Evolutionary conservation across 1,140 invertebrate genomes (phyloP).

Genomic region (Leptoteleia sp.): DNA sequence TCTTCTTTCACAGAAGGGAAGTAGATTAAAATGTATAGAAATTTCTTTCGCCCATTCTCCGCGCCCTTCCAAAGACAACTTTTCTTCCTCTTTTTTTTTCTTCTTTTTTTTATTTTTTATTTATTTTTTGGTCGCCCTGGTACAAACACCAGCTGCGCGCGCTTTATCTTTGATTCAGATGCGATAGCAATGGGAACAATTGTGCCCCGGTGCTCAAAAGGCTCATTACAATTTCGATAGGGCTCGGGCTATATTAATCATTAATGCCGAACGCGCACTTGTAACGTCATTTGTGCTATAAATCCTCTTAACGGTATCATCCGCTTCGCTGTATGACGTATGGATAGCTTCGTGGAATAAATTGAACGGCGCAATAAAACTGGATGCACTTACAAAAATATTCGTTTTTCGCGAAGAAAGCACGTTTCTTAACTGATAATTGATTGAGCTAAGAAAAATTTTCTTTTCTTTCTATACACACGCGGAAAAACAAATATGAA

Average conservation of each 20-base stretch:
- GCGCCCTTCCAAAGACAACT: conserved; percentile 15
- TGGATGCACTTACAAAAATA: too few species aligned
- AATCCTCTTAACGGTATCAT: conserved; percentile 22
- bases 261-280: conserved; percentile 2
- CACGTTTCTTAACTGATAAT: too few species aligned
- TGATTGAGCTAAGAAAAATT: too few species aligned
- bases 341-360: conserved; percentile 30
- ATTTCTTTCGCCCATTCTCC: conserved; percentile 44
- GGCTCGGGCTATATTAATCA: neutral
- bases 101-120: too few species aligned
- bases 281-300: conserved; percentile 9
- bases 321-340: conserved; percentile 10
- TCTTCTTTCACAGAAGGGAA: conserved; percentile 37
- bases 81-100: neutral
- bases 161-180: conserved; percentile 23
- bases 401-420: too few species aligned
- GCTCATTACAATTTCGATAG: conserved; percentile 17
- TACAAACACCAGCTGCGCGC: too few species aligned
- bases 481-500: too few species aligned
- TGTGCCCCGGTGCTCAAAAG: neutral
- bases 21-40: conserved; percentile 60
- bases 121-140: too few species aligned
- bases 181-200: conserved; percentile 11
- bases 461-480: too few species aligned
- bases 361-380: conserved; percentile 40